These are phyloP conservation scores for Zosterops japonicus DNA, from an alignment of 2,113 vertebrate species.

Conservation along the genomic window DNA sequence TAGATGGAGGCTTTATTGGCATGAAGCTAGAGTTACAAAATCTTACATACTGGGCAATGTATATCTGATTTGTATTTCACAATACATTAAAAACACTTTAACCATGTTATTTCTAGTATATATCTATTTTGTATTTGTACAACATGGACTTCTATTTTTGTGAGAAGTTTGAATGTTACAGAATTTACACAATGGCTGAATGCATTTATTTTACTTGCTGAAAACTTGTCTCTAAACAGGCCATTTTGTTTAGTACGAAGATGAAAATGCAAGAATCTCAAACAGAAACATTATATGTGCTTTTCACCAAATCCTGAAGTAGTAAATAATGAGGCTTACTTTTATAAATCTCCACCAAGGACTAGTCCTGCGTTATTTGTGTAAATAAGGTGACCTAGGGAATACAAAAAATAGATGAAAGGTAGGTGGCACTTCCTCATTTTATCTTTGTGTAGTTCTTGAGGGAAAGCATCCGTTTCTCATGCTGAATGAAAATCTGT, in stretches of 20 bases:
- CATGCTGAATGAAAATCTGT: background rate
- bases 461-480: background rate
- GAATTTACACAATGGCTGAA: background rate
- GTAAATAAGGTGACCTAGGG: background rate
- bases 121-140: background rate
- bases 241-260: background rate
- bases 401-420: background rate
- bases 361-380: background rate
- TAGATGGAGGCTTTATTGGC: background rate
- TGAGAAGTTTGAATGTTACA: background rate
- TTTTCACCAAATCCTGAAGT: background rate
- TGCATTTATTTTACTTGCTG: background rate
- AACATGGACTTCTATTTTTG: background rate
- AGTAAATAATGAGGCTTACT: background rate
- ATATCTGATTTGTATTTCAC: background rate
- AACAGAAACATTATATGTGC: background rate
- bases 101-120: background rate
- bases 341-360: background rate
- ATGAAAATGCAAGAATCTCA: background rate
- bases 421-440: background rate
- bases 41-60: background rate
- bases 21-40: background rate
- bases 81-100: background rate
- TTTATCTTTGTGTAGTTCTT: background rate
- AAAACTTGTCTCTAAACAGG: background rate